Evolutionary conservation across 2,113 vertebrate species (phyloP).

Genomic region (Prunella himalayana): DNA sequence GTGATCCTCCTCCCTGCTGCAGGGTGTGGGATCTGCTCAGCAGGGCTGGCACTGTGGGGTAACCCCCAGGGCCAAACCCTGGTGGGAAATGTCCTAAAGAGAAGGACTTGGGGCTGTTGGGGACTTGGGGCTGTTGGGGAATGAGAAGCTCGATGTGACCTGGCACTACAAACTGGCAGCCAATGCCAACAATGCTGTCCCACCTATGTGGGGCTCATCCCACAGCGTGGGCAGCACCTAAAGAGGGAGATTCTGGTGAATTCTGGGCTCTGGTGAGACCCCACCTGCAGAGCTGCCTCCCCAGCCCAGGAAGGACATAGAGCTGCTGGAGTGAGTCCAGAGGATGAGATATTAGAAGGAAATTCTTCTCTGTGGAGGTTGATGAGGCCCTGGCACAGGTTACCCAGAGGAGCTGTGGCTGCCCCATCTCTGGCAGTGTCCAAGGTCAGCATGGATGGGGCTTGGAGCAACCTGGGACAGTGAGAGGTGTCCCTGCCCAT

Average conservation of each 20-base stretch:
- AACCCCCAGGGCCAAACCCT: rapidly evolving
- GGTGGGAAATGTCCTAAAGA: background rate
- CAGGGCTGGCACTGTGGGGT: rapidly evolving
- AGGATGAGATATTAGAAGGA: background rate
- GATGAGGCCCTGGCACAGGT: background rate
- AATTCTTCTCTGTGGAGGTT: background rate
- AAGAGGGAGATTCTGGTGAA: background rate
- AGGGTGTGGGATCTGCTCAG: background rate
- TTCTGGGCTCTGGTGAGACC: background rate
- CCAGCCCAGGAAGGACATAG: background rate
- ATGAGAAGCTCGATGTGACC: background rate
- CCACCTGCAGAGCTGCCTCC: background rate
- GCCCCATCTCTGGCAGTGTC: background rate
- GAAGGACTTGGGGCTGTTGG: background rate
- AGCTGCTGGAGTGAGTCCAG: background rate
- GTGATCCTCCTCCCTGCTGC: background rate
- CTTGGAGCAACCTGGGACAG: background rate
- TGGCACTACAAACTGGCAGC: background rate
- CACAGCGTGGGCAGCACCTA: background rate
- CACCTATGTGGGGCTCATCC: background rate
- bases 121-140: background rate
- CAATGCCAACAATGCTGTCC: background rate
- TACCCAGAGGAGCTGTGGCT: background rate
- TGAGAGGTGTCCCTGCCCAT: background rate
- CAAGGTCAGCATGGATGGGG: background rate